phyloP scores from a whole-genome alignment of 2,888 invertebrate species.

The Bellardia pandia region DNA sequence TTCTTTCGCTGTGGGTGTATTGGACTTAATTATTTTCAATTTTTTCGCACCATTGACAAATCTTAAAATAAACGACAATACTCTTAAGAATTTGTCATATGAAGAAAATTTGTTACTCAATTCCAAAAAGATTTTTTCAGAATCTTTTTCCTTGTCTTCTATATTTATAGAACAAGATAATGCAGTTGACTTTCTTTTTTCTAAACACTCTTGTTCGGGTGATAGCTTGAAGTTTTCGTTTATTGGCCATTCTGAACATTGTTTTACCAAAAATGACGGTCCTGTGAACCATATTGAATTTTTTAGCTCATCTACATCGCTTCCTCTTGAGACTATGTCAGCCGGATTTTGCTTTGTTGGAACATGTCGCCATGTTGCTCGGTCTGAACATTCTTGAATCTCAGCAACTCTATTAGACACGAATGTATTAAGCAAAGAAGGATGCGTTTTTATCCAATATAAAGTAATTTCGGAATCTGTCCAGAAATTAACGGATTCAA shows the following conservation, averaged over 20 bases:
- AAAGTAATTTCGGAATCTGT: not conserved
- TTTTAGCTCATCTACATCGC: conserved; percentile 4
- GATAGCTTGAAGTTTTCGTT: not conserved
- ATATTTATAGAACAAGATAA: not conserved
- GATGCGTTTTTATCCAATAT: conserved; percentile 3
- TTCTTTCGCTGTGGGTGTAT: not conserved
- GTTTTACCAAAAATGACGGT: not conserved
- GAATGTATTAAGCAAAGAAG: not conserved
- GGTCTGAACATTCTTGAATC: not conserved
- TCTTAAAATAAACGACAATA: not conserved
- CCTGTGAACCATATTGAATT: conserved; percentile 8
- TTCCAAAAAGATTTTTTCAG: no score
- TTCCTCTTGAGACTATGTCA: not conserved
- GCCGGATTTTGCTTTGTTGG: conserved; percentile 3
- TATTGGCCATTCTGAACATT: not conserved
- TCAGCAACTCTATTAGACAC: conserved; percentile 10
- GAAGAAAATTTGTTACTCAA: no score
- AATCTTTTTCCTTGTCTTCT: no score
- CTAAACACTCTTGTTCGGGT: not conserved
- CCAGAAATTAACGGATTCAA: not conserved
- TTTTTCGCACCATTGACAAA: not conserved
- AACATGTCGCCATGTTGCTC: not conserved
- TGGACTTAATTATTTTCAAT: not conserved
- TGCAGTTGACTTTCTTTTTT: no score
- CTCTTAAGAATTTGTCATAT: no score